Evolutionary conservation across 2,113 vertebrate genomes (phyloP).

Genomic region (Rhinichthys klamathensis): DNA sequence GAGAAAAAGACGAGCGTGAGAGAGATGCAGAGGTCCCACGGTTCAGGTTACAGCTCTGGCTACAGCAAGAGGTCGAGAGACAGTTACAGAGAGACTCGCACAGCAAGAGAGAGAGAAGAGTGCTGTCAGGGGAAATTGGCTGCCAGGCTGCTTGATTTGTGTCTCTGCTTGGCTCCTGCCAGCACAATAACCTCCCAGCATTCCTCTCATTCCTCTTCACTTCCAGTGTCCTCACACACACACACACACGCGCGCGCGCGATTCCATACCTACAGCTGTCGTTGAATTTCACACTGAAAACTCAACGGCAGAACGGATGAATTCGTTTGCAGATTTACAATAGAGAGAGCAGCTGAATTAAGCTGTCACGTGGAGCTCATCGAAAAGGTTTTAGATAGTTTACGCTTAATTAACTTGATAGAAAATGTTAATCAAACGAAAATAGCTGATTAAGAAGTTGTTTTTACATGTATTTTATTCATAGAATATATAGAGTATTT

Average conservation of each 20-base stretch:
- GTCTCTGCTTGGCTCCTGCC: conserved; percentile 72
- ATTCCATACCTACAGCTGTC: conserved; percentile 13
- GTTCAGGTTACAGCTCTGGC: conserved; percentile 75
- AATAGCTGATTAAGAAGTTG: neutral
- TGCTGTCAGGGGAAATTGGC: conserved; percentile 71
- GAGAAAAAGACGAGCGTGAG: conserved; percentile 33
- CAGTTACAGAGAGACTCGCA: conserved; percentile 15
- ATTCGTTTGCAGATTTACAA: neutral
- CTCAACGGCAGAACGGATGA: conserved; percentile 34
- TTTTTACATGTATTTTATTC: neutral
- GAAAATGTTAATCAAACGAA: neutral
- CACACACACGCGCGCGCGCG: neutral
- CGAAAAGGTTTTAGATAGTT: neutral
- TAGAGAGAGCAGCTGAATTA: conserved; percentile 1
- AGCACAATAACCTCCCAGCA: conserved; percentile 70
- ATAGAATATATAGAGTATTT: neutral
- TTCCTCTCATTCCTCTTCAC: conserved; percentile 70
- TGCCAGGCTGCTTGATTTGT: conserved; percentile 72
- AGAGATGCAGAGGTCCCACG: conserved; percentile 24
- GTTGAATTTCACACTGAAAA: neutral
- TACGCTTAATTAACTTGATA: neutral
- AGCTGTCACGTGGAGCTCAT: neutral
- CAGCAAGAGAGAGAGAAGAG: neutral
- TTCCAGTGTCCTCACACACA: conserved; percentile 42
- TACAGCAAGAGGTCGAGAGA: conserved; percentile 46